Conservation (phyloP, 2,888 invertebrate genomes). For the Yponomeuta malinellus region DNA sequence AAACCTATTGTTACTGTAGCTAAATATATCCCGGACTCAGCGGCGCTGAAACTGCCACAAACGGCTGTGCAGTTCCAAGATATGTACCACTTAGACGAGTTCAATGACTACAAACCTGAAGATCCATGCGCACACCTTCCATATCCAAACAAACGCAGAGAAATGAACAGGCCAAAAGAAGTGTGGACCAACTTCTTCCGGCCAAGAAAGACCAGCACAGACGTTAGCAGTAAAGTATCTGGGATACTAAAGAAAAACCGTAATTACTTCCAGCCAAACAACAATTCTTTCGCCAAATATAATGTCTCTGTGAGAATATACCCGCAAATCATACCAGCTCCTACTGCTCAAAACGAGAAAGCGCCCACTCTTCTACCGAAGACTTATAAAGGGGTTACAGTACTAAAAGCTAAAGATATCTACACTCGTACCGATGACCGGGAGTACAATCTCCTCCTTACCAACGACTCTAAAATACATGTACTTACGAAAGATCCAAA, state of each 20-base stretch:
- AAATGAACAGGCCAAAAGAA: neutral
- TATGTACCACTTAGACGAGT: neutral
- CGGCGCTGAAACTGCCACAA: constrained; percentile 4
- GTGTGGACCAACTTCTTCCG: neutral
- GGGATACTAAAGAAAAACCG: neutral
- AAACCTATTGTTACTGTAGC: neutral
- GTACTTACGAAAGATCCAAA: constrained; percentile 48
- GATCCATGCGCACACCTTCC: neutral
- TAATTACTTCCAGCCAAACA: neutral
- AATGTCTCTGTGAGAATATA: neutral
- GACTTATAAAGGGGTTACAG: neutral
- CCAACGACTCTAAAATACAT: constrained; percentile 24
- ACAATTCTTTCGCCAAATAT: neutral
- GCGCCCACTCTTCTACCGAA: neutral
- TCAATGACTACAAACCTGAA: neutral
- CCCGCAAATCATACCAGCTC: neutral
- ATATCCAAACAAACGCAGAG: neutral
- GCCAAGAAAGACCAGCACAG: neutral
- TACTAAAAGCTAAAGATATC: neutral
- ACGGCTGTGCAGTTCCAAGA: neutral
- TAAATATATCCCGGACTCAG: neutral
- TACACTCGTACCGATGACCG: neutral
- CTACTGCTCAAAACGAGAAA: neutral
- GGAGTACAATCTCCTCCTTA: neutral
- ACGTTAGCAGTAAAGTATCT: neutral